Evolutionary conservation across 1,140 invertebrate genomes (phyloP), one percentile per base, ranked within the genome.

Genomic region (Papilio glaucus): DNA sequence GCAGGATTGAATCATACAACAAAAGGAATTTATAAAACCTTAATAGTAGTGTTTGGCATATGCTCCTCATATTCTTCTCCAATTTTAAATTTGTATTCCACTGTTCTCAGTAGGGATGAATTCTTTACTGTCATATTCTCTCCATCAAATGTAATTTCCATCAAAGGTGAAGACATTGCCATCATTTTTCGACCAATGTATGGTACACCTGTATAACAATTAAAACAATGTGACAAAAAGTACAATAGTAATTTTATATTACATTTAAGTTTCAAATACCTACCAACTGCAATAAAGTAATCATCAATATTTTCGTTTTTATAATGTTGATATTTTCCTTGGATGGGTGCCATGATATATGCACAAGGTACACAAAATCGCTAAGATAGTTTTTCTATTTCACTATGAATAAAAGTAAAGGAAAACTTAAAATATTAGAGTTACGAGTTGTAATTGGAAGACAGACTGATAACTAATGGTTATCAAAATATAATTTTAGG

Each of bases 131-230:
- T 93, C 94, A 95, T 95, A 72, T 90, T 86, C n/a, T 94, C 93
- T 49, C 92, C 93, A 63, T 95, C 86, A 41, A 93, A 81, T 9
- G 85, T 84, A 57, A 96, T 94, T 86, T 95, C 94, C 84, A 96
- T 88, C 38, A 89, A 82, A 37, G 95, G 95, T 75, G 92, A 94
- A 53, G 94, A 93, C 80, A 94, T 85, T 18, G 81, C 77, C 94
- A 96, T 95, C 94, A 95, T 94, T 91, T 95, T 95, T 74, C 95
- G 88, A 4, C 93, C 93, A 78, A 95, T 92, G 71, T 91, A 95
- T 38, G 95, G 95, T 10, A 92, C 89, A 83, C 91, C 91, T 93
- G 29, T 13, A 81, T 15, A 37, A 78, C 26, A 24, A 0, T 57
- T 24, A 57, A 18, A 15, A 13, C 15, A 62, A 76, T 41, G 13